Evolutionary conservation across 1,140 invertebrate genomes (phyloP).

Genomic region (Euwallacea similis): DNA sequence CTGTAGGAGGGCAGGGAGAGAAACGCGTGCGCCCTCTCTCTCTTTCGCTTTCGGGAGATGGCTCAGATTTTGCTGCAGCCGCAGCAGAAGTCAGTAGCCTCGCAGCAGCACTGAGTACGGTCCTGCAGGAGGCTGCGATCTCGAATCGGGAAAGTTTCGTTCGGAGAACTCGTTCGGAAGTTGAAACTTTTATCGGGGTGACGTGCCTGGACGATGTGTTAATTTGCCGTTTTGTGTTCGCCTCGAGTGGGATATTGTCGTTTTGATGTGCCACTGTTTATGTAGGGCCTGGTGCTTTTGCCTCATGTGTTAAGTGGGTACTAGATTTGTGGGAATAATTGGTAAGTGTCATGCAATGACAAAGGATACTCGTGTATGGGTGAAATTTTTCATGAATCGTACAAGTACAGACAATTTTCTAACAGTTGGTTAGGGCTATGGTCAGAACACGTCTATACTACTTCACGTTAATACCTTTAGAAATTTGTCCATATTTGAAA

Average conservation of each 20-base stretch:
- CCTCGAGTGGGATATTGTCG: background rate
- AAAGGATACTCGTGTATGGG: no score
- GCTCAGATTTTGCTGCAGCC: conserved; percentile 39
- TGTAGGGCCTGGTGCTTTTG: background rate
- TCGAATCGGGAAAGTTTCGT: conserved; percentile 15
- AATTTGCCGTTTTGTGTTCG: background rate
- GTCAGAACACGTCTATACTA: no score
- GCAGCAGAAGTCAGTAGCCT: conserved; percentile 36
- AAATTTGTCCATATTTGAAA: no score
- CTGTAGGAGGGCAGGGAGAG: conserved; percentile 8
- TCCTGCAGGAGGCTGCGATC: conserved; percentile 1
- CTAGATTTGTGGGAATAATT: background rate
- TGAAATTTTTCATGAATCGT: no score
- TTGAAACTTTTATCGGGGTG: conserved; percentile 4
- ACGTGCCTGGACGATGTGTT: background rate
- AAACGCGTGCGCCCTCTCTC: conserved; percentile 34
- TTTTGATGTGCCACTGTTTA: conserved; percentile 4
- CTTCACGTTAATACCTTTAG: no score
- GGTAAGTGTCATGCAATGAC: background rate
- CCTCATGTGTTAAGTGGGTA: conserved; percentile 8
- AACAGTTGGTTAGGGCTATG: no score
- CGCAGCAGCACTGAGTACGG: conserved; percentile 24
- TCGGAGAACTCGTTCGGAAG: background rate
- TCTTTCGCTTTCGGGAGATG: conserved; percentile 23
- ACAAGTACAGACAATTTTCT: no score